Evolutionary conservation across 2,888 invertebrate genomes (phyloP), one percentile per base, ranked within the genome.

Genomic region (Caradrina clavipalpis): DNA sequence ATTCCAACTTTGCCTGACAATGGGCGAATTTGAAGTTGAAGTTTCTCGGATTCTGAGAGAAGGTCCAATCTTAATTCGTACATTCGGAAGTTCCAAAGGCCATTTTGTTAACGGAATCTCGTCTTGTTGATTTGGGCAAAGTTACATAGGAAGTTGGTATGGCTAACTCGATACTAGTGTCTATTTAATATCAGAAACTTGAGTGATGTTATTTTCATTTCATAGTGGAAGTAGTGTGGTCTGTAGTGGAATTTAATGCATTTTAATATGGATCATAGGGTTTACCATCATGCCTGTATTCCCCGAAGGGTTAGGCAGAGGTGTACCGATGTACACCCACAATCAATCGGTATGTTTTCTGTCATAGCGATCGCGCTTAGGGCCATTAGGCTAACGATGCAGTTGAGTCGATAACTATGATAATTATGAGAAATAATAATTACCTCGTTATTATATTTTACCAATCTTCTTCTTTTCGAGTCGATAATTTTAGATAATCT

Each of bases 111-210:
- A 63, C n/a, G 73, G 65, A 78, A 69, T 72, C 73, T 62, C 53
- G 64, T 74, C 65, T 73, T 81, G 81, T 83, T 84, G 78, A 81
- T 76, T 84, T 70, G 73, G 63, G 57, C 54, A 31, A 84, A 83
- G 76, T 80, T 81, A 73, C 70, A 85, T 83, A 75, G 54, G 54
- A 73, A 82, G 45, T 76, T 72, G 55, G 65, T 61, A 67, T 21
- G 59, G 53, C 55, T 76, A 73, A 76, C 69, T 70, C 19, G 59
- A 65, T 80, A 72, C 73, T 75, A 72, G 59, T 73, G 45, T 67
- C 57, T 55, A 65, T 73, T 80, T 58, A 61, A 39, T 70, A 49
- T 19, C 45, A 58, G 10, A 1, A 79, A 76, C 61, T 82, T 71
- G 65, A 50, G 26, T 49, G 19, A 45, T 72, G 62, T 67, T 69